Conservation (phyloP, 2,888 invertebrate genomes). For the Lithophane semibrunnea region DNA sequence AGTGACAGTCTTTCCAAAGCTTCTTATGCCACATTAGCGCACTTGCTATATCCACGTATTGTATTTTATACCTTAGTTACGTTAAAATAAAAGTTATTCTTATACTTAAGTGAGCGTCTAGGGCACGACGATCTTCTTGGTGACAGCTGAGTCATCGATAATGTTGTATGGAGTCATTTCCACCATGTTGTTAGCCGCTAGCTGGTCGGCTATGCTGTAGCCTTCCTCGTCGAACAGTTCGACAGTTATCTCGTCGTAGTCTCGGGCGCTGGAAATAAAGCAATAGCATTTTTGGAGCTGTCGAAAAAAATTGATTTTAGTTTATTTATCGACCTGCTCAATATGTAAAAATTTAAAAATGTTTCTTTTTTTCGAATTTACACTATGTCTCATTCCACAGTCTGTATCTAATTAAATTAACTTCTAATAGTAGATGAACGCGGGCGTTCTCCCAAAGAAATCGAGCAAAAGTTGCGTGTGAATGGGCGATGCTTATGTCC, state of each 20-base stretch:
- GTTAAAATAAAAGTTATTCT: neutral
- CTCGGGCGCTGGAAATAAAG: constrained; percentile 74
- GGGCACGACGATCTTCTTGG: constrained; percentile 73
- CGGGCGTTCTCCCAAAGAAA: neutral
- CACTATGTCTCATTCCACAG: neutral
- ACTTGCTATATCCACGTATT: neutral
- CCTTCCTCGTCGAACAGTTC: constrained; percentile 78
- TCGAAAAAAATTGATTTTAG: no score
- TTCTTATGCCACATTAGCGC: neutral
- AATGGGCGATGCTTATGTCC: neutral
- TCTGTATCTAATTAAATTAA: neutral
- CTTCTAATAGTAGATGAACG: neutral
- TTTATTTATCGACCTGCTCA: neutral
- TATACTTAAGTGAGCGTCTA: constrained; percentile 50
- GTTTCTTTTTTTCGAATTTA: neutral
- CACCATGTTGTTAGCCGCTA: constrained; percentile 74
- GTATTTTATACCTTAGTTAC: neutral
- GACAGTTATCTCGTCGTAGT: constrained; percentile 83
- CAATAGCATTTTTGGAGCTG: neutral
- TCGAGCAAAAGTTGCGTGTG: neutral
- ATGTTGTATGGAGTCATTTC: constrained; percentile 72
- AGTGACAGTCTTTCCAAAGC: neutral
- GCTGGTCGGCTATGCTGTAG: constrained; percentile 77
- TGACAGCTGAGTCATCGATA: constrained; percentile 68
- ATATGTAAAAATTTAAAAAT: neutral